Conservation (phyloP, 30 jellyfish, hydroid and myxozoan genomes). For the Phacellophora camtschatica region DNA sequence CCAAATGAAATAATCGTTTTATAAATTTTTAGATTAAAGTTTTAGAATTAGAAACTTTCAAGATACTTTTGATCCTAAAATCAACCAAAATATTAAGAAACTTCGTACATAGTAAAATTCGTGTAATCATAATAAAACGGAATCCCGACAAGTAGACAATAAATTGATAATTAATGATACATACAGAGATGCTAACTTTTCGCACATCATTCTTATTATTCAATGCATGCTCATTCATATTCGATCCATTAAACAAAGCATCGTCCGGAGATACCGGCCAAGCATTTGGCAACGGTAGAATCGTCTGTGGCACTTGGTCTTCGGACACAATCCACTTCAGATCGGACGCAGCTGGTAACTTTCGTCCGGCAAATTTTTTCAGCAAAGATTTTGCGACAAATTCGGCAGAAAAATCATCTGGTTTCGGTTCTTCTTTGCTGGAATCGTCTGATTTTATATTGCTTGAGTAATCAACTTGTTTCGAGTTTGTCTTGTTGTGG, state of each 20-base stretch:
- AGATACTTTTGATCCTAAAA: too few species aligned
- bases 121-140: too few species aligned
- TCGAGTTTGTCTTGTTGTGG: constrained; percentile 15
- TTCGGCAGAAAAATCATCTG: constrained; percentile 93
- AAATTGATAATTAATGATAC: too few species aligned
- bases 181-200: too few species aligned
- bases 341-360: constrained; percentile 94
- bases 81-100: too few species aligned
- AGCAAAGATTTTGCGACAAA: constrained; percentile 88
- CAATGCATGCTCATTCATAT: constrained; percentile 37
- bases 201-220: background rate
- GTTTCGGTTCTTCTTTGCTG: constrained; percentile 49
- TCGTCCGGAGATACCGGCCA: constrained; percentile 92
- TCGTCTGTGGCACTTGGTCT: constrained; percentile 85
- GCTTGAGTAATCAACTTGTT: background rate
- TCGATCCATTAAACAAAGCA: constrained; percentile 42
- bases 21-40: too few species aligned
- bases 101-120: too few species aligned
- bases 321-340: constrained; percentile 92
- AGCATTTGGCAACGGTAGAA: constrained; percentile 88
- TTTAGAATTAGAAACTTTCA: too few species aligned
- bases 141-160: too few species aligned
- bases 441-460: constrained; percentile 36
- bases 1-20: too few species aligned
- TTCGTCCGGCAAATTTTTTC: constrained; percentile 80